phyloP scores from a whole-genome alignment of 2,797 vertebrate species.

The Periophthalmus magnuspinnatus region DNA sequence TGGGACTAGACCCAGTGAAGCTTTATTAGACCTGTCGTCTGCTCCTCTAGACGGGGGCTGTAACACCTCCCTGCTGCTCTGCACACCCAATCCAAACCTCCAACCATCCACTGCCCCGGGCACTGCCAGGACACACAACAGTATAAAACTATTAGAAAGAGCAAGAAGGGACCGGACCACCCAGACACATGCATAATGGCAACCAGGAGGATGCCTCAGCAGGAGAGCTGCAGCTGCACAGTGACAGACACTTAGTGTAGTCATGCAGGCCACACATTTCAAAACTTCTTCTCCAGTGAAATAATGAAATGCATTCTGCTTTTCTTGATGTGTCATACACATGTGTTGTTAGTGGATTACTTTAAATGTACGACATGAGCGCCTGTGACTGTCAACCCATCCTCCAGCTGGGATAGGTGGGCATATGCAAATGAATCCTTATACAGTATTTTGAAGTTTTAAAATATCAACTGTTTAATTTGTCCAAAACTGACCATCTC shows the following conservation, averaged over 20 bases:
- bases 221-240: conserved; percentile 75
- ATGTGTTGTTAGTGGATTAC: conserved; percentile 29
- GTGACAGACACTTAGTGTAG: conserved; percentile 19
- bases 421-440: conserved; percentile 23
- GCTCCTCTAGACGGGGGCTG: conserved; percentile 84
- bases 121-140: conserved; percentile 89
- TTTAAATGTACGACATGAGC: conserved; percentile 41
- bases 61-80: conserved; percentile 48
- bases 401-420: not conserved
- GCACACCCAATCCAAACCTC: conserved; percentile 21
- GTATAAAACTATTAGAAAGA: conserved; percentile 83
- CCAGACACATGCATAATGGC: conserved; percentile 86
- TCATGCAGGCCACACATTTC: conserved; percentile 42
- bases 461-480: conserved; percentile 49
- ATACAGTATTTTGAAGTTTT: conserved; percentile 25
- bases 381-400: conserved; percentile 41
- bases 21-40: conserved; percentile 95
- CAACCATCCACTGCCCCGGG: conserved; percentile 79
- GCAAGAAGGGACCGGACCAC: conserved; percentile 85
- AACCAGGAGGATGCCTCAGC: conserved; percentile 81
- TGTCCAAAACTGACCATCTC: conserved; percentile 26
- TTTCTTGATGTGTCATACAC: conserved; percentile 61
- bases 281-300: conserved; percentile 34
- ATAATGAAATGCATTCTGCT: conserved; percentile 28
- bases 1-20: conserved; percentile 87